phyloP scores from a whole-genome alignment of 2,888 invertebrate species.

The Hesperia comma region DNA sequence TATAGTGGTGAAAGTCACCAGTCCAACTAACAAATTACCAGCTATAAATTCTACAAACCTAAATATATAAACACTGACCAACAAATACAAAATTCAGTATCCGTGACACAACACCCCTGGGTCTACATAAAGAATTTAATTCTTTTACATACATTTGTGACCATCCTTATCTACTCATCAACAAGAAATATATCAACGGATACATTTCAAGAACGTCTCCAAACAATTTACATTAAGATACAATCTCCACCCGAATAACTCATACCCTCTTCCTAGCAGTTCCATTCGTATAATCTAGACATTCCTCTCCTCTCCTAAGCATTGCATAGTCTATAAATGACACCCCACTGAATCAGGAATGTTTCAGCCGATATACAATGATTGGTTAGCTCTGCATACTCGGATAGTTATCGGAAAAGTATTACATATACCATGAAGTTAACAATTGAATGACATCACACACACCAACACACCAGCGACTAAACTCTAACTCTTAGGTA shows the following conservation, averaged over 20 bases:
- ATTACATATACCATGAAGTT: background rate
- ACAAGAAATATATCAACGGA: conserved; percentile 34
- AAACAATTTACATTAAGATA: conserved; percentile 18
- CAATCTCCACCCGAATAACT: background rate
- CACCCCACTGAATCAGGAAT: conserved; percentile 11
- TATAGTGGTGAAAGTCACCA: too few relatives aligned
- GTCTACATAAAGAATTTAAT: conserved; percentile 54
- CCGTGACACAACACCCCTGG: conserved; percentile 30
- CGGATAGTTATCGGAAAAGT: background rate
- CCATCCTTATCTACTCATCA: background rate
- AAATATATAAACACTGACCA: too few relatives aligned
- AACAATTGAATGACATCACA: background rate
- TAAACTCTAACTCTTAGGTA: background rate
- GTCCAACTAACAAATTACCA: too few relatives aligned
- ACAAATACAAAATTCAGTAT: background rate
- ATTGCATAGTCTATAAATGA: background rate
- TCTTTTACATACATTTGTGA: conserved; percentile 5
- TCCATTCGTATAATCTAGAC: background rate
- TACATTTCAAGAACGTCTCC: background rate
- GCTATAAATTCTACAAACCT: too few relatives aligned
- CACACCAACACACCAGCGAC: background rate
- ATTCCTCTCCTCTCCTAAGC: background rate
- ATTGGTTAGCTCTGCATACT: conserved; percentile 10
- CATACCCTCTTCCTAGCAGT: background rate
- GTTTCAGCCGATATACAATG: conserved; percentile 14